phyloP scores from a whole-genome alignment of 2,797 vertebrate genomes.

The Cheirogaleus major region DNA sequence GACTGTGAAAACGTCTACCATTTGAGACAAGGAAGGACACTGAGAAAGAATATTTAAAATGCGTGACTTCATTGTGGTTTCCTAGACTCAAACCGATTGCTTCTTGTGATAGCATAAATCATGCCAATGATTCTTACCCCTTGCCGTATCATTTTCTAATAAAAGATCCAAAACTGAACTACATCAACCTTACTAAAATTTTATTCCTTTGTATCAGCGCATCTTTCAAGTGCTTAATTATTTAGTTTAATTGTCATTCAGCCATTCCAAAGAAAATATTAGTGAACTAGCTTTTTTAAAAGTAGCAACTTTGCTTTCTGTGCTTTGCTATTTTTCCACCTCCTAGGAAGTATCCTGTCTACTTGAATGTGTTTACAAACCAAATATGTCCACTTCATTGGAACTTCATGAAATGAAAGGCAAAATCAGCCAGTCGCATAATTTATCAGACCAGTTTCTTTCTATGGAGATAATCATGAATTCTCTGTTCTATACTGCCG shows the following conservation, averaged over 20 bases:
- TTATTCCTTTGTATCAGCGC: not conserved
- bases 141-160: not conserved
- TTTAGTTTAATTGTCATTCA: not conserved
- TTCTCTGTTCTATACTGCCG: constrained; percentile 38
- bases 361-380: constrained; percentile 16
- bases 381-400: not conserved
- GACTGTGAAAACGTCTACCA: not conserved
- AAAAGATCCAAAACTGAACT: not conserved
- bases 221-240: not conserved
- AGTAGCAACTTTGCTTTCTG: not conserved
- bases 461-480: not conserved
- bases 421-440: constrained; percentile 48
- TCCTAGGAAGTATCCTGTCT: not conserved
- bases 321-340: not conserved
- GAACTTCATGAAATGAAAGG: constrained; percentile 34
- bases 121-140: not conserved
- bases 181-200: not conserved
- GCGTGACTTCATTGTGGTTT: not conserved
- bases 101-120: not conserved
- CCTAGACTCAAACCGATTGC: not conserved
- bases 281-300: not conserved
- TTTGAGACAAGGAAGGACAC: not conserved
- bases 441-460: constrained; percentile 75
- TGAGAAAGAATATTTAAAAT: not conserved
- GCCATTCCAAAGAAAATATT: not conserved